Conservation (phyloP, 1,140 invertebrate species). For the Drosophila paulistorum region DNA sequence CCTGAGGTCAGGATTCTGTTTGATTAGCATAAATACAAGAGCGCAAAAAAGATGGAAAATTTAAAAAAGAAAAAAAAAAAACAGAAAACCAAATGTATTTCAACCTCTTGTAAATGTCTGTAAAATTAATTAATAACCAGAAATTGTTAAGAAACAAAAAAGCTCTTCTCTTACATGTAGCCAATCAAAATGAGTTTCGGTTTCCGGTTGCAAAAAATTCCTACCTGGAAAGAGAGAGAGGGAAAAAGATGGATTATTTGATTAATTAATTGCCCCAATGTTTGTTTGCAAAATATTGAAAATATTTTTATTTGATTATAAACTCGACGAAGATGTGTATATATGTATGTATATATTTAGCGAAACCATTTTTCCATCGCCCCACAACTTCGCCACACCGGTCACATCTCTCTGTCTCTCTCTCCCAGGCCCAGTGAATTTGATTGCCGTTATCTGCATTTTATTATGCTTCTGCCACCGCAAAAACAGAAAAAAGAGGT, state of each 20-base stretch:
- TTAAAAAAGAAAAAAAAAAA: not conserved
- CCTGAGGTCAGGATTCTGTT: conserved; percentile 78
- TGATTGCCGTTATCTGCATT: conserved; percentile 78
- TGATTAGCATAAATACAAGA: conserved; percentile 76
- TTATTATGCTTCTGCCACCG: conserved; percentile 70
- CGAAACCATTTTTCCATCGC: no score
- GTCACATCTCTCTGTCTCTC: not conserved
- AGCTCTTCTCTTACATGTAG: conserved; percentile 13
- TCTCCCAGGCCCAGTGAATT: conserved; percentile 42
- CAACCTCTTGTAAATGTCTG: conserved; percentile 35
- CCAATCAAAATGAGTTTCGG: conserved; percentile 5
- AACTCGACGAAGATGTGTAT: not conserved
- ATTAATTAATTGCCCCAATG: conserved; percentile 54
- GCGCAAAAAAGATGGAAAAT: conserved; percentile 36
- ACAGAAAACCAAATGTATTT: not conserved
- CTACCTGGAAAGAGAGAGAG: not conserved
- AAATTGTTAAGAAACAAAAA: conserved; percentile 10
- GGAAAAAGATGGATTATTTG: conserved; percentile 42
- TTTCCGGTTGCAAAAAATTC: not conserved
- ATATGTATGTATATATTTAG: not conserved
- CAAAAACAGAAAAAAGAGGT: conserved; percentile 31
- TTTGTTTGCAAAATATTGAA: conserved; percentile 49
- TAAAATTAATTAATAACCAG: conserved; percentile 43
- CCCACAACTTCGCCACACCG: not conserved
- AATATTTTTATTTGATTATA: conserved; percentile 58